Percentiles rank a stretch among this genome's conserved stretches.
These are phyloP conservation scores for Patella caerulea DNA, from an alignment of 2,888 invertebrate genomes.

Conservation along the genomic window DNA sequence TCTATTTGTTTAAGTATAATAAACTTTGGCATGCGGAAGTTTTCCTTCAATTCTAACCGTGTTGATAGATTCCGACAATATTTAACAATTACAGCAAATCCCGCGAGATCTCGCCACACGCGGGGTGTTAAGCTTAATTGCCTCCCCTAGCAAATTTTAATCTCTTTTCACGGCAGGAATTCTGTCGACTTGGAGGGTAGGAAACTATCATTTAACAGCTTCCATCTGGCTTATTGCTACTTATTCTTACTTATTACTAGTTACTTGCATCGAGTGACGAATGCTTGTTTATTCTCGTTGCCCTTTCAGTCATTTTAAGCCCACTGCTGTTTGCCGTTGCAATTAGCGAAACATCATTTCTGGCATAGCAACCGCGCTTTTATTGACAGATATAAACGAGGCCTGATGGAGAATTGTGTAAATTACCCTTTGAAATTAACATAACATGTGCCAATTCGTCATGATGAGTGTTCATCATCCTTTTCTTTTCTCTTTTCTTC, in stretches of 20 bases:
- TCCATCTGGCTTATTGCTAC: too few species aligned
- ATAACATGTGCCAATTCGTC: conserved; percentile 33
- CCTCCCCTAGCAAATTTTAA: background rate
- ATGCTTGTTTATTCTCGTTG: conserved; percentile 22
- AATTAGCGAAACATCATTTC: conserved; percentile 39
- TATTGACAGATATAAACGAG: conserved; percentile 44
- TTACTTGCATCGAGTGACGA: background rate
- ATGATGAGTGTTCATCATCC: too few species aligned
- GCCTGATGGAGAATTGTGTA: conserved; percentile 38
- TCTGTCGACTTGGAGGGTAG: too few species aligned
- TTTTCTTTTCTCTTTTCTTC: too few species aligned
- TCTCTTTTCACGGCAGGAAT: too few species aligned
- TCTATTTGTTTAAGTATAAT: too few species aligned
- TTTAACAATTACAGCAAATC: background rate
- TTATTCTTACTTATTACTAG: too few species aligned
- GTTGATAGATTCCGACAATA: background rate
- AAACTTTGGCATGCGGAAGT: conserved; percentile 5
- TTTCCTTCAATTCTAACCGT: background rate
- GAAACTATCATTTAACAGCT: too few species aligned
- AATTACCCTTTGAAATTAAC: conserved; percentile 35
- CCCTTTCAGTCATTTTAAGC: conserved; percentile 19
- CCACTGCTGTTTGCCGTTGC: conserved; percentile 31
- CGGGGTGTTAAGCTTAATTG: background rate
- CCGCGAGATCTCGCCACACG: background rate
- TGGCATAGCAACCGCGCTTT: conserved; percentile 33